Evolutionary conservation across 1,140 invertebrate genomes (phyloP), one percentile per base, ranked within the genome.

Genomic region (Dendroctonus valens): DNA sequence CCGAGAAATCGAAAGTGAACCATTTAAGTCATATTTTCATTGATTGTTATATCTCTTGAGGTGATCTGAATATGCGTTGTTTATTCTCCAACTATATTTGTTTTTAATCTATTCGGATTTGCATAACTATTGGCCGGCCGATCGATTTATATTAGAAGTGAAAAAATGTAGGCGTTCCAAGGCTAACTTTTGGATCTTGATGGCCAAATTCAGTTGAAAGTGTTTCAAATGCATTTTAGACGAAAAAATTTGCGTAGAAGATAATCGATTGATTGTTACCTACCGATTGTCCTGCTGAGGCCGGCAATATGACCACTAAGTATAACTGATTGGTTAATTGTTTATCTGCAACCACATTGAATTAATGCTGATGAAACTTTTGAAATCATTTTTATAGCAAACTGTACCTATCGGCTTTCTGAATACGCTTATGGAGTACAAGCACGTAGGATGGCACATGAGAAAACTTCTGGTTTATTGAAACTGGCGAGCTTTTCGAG

Each of bases 11-110:
- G 65, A 67, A 67, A 67, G 65, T 67, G 65, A 67, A 67, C 65
- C 58, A 67, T 67, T 67, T 67, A 67, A 67, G 65, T 67, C 65
- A 67, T 67, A 67, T 67, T 67, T 67, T 67, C 65, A 67, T 67
- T 67, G 65, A 67, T 67, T 67, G 65, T 59, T 60, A 65, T 67
- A 67, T 67, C 65, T 67, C 49, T 67, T 48, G 58, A 67, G 57
- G 57, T 60, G 42, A 67, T 67, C 65, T 60, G 50, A 67, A 67
- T 60, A 67, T 55, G 41, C 57, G 57, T 67, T 55, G 65, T 60
- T 67, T 60, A 55, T 65, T 59, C 63, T 65, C n/a, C 26, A 15
- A 37, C 41, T 57, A 52, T 65, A 58, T 65, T 65, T 59, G 53
- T 65, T 59, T 44, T 59, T 55, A 50, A 51, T 65, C 48, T 57